Evolutionary conservation across 2,888 invertebrate species (phyloP).

Genomic region (Ecliptopera silaceata): DNA sequence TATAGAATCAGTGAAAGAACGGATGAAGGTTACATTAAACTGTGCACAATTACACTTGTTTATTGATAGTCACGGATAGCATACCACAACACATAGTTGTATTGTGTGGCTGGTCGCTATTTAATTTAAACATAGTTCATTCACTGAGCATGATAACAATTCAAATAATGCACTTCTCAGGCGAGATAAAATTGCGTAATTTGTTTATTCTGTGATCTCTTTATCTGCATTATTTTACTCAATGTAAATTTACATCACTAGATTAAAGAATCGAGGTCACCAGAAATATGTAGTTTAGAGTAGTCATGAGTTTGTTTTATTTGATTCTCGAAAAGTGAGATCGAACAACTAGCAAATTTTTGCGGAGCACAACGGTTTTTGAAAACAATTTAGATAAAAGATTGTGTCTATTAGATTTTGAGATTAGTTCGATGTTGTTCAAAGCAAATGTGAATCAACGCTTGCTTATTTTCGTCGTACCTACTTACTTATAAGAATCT

Average conservation of each 20-base stretch:
- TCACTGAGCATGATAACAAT: neutral
- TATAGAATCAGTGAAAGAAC: neutral
- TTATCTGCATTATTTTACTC: neutral
- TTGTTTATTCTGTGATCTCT: neutral
- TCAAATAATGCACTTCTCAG: conserved; percentile 4
- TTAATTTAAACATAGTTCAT: neutral
- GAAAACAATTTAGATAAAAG: too few species aligned
- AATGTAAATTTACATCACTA: neutral
- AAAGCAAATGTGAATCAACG: conserved; percentile 3
- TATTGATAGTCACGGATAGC: conserved; percentile 5
- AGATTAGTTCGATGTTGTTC: neutral
- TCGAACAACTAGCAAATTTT: too few species aligned
- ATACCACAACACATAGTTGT: neutral
- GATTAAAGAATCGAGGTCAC: too few species aligned
- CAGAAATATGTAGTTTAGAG: too few species aligned
- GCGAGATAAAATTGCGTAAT: neutral
- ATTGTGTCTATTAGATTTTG: too few species aligned
- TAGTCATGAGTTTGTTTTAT: too few species aligned
- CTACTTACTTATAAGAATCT: neutral
- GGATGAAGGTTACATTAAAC: conserved; percentile 1
- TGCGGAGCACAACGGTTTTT: too few species aligned
- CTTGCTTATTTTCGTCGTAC: neutral
- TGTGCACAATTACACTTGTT: neutral
- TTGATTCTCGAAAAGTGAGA: too few species aligned
- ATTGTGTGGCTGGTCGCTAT: neutral